Conservation (phyloP, 2,113 vertebrate species). For the Aldabrachelys gigantea region DNA sequence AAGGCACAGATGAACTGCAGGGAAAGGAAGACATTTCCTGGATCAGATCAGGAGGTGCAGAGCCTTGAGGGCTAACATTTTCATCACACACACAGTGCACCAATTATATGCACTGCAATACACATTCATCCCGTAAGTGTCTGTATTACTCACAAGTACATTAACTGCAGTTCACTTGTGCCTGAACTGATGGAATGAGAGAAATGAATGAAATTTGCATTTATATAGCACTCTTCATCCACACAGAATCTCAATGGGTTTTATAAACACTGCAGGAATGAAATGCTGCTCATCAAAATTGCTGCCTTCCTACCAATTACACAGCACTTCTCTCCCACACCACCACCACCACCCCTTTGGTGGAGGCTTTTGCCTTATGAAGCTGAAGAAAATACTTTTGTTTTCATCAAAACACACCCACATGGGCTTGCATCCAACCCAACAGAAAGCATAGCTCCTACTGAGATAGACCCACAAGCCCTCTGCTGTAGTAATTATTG, state of each 20-base stretch:
- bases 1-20: not conserved
- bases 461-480: constrained; percentile 9
- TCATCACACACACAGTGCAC: not conserved
- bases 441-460: not conserved
- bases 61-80: not conserved
- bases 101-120: rapidly evolving
- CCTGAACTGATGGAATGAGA: rapidly evolving
- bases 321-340: constrained; percentile 64
- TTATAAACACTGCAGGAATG: not conserved
- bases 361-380: not conserved
- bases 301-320: constrained; percentile 47
- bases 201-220: not conserved
- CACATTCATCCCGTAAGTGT: rapidly evolving
- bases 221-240: not conserved
- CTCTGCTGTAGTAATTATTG: not conserved
- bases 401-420: not conserved
- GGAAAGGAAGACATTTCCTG: not conserved
- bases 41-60: not conserved
- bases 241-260: not conserved
- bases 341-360: not conserved
- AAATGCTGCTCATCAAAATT: not conserved
- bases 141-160: rapidly evolving
- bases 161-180: not conserved
- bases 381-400: not conserved
- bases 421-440: not conserved